These are phyloP conservation scores for Liopterus haemorrhoidalis DNA, from an alignment of 2,888 invertebrate species.

Conservation along the genomic window DNA sequence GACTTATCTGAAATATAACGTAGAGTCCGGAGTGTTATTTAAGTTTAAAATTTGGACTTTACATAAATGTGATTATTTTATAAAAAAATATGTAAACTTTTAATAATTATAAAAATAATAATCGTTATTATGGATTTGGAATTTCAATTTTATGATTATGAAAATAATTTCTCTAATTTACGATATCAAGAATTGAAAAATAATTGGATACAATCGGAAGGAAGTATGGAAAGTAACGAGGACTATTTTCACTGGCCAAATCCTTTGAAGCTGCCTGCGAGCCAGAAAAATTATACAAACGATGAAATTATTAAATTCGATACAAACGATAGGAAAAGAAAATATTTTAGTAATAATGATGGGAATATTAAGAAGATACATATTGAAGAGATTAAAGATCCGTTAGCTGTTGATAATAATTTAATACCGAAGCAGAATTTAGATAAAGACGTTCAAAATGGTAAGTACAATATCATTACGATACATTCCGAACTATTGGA, in stretches of 20 bases:
- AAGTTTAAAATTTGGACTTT: slow-evolving; percentile 11
- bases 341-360: slow-evolving; percentile 1
- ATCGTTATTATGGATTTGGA: slow-evolving; percentile 46
- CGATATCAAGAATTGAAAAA: slow-evolving; percentile 35
- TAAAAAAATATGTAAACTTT: slow-evolving; percentile 9
- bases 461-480: no score
- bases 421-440: no score
- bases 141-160: slow-evolving; percentile 42
- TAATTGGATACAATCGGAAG: slow-evolving; percentile 40
- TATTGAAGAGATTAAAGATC: neutral
- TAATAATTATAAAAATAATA: neutral
- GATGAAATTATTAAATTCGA: slow-evolving; percentile 4
- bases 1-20: neutral
- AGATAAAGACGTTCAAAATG: no score
- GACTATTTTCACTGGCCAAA: slow-evolving; percentile 45
- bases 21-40: neutral
- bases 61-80: slow-evolving; percentile 1
- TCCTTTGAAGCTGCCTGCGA: slow-evolving; percentile 41
- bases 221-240: slow-evolving; percentile 41
- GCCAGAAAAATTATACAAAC: slow-evolving; percentile 29
- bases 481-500: no score
- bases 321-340: slow-evolving; percentile 25
- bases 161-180: slow-evolving; percentile 28
- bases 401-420: no score
- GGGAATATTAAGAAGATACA: neutral